These are phyloP conservation scores for Alligator mississippiensis DNA, from an alignment of 2,113 vertebrate species.

Conservation along the genomic window DNA sequence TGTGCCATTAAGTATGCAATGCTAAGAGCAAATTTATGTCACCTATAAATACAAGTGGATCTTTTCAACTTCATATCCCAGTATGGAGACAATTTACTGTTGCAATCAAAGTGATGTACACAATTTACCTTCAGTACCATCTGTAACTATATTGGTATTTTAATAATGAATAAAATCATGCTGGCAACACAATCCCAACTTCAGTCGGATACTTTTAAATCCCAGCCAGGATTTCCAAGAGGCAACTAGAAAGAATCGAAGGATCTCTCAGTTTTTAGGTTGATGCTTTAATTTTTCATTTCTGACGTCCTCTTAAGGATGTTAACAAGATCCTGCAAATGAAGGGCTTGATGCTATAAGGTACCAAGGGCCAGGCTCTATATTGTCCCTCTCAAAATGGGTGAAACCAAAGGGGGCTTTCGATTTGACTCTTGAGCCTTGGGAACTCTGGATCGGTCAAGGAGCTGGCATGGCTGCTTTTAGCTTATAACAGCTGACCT, in stretches of 20 bases:
- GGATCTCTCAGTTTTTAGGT: not conserved
- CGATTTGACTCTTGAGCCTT: not conserved
- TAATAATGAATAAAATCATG: slow-evolving; percentile 76
- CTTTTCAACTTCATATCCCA: slow-evolving; percentile 69
- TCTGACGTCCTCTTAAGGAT: too few relatives aligned
- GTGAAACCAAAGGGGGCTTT: not conserved
- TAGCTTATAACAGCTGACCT: too few relatives aligned
- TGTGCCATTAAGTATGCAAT: slow-evolving; percentile 49
- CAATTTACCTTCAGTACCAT: slow-evolving; percentile 72
- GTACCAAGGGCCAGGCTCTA: not conserved
- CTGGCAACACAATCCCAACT: slow-evolving; percentile 53
- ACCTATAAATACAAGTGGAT: slow-evolving; percentile 72
- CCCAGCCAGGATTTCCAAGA: slow-evolving; percentile 2
- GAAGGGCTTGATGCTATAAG: not conserved
- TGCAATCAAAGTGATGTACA: slow-evolving; percentile 67
- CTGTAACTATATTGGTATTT: slow-evolving; percentile 71
- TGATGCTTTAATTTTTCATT: not conserved
- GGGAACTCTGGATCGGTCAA: not conserved
- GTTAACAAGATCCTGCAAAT: not conserved
- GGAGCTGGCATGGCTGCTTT: not conserved
- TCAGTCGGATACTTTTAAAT: slow-evolving; percentile 45
- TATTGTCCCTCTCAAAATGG: not conserved
- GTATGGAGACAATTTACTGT: slow-evolving; percentile 67
- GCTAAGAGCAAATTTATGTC: slow-evolving; percentile 77
- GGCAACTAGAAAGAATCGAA: not conserved